Evolutionary conservation across 1,140 invertebrate genomes (phyloP).

Genomic region (Drosophila kohkoa): DNA sequence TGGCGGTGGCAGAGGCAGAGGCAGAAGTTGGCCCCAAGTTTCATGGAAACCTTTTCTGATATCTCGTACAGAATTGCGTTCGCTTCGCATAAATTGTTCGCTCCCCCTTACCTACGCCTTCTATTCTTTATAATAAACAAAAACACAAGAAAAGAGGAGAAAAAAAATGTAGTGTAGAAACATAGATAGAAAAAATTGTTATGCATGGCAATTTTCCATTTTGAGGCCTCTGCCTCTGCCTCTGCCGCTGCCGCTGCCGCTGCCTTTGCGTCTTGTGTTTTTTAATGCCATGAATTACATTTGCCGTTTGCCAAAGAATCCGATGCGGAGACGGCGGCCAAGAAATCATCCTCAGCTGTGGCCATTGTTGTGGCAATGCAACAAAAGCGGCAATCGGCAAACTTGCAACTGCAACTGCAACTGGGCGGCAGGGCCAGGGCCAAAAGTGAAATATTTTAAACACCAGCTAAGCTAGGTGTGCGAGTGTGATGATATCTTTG

Average conservation of each 20-base stretch:
- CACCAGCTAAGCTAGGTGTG: slow-evolving; percentile 50
- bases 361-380: slow-evolving; percentile 62
- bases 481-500: slow-evolving; percentile 30
- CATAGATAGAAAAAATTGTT: slow-evolving; percentile 63
- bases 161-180: slow-evolving; percentile 10
- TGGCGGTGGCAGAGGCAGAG: background rate
- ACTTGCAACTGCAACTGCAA: background rate
- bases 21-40: slow-evolving; percentile 9
- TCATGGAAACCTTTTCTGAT: slow-evolving; percentile 31
- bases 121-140: slow-evolving; percentile 68
- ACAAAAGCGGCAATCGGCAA: slow-evolving; percentile 7
- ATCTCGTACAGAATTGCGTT: slow-evolving; percentile 73
- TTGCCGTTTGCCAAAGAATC: slow-evolving; percentile 30
- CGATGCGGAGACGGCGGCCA: slow-evolving; percentile 8
- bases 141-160: slow-evolving; percentile 23
- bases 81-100: slow-evolving; percentile 72
- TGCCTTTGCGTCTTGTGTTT: slow-evolving; percentile 20
- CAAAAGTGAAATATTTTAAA: slow-evolving; percentile 80
- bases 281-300: slow-evolving; percentile 77
- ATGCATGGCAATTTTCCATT: slow-evolving; percentile 82
- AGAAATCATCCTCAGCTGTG: slow-evolving; percentile 38
- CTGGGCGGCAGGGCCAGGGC: slow-evolving; percentile 53
- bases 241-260: too few species aligned
- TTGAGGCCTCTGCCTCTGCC: slow-evolving; percentile 63
- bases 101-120: background rate